These are phyloP conservation scores for Pagrus major DNA, from an alignment of 2,113 vertebrate species.

Conservation along the genomic window DNA sequence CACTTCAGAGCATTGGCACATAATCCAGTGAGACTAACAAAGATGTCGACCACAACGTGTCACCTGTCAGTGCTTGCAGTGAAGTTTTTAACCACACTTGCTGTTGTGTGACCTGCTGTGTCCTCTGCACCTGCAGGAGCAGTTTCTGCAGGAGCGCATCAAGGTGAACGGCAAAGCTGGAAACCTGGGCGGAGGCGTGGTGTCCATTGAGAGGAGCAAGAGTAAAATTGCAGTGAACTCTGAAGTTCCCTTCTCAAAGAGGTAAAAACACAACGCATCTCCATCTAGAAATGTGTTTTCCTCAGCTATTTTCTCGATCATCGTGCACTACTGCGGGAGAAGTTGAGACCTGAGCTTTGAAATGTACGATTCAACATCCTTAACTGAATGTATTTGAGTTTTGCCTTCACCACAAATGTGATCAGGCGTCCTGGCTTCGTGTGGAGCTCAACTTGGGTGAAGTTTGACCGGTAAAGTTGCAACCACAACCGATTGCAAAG, in stretches of 20 bases:
- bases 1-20: background rate
- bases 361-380: too few relatives aligned
- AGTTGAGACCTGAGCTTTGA: background rate
- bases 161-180: slow-evolving; percentile 98
- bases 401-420: background rate
- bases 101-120: background rate
- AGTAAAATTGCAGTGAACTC: slow-evolving; percentile 97
- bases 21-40: background rate
- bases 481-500: too few relatives aligned
- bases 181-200: slow-evolving; percentile 92
- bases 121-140: slow-evolving; percentile 85
- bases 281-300: background rate
- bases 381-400: background rate
- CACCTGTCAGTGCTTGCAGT: background rate
- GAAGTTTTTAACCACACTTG: too few relatives aligned
- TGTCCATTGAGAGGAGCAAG: slow-evolving; percentile 97
- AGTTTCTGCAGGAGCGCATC: slow-evolving; percentile 97
- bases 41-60: too few relatives aligned
- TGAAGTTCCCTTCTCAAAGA: slow-evolving; percentile 98
- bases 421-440: too few relatives aligned
- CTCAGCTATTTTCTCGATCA: background rate
- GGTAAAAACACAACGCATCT: slow-evolving; percentile 77
- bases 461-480: too few relatives aligned
- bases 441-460: too few relatives aligned
- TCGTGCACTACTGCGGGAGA: background rate